A percentile compares a stretch with the other conserved stretches of the same genome.
Evolutionary conservation across 1,140 invertebrate species (phyloP).

Genomic region (Heterodera schachtii): DNA sequence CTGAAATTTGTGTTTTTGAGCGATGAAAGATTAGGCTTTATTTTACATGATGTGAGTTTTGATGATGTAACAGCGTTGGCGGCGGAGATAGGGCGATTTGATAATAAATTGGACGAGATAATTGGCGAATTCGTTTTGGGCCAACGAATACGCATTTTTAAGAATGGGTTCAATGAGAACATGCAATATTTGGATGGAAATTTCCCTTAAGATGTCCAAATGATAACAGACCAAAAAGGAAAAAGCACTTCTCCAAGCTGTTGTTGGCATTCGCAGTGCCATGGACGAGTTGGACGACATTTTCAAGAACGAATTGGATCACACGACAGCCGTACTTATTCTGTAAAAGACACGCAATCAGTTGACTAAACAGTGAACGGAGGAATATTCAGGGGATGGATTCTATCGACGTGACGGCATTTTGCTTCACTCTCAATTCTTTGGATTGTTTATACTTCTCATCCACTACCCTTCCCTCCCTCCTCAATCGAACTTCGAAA

Average conservation of each 20-base stretch:
- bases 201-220: background rate
- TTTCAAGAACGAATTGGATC: conserved; percentile 36
- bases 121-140: conserved; percentile 45
- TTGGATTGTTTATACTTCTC: no score
- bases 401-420: no score
- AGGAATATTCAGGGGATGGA: no score
- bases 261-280: background rate
- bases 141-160: conserved; percentile 27
- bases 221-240: background rate
- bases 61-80: conserved; percentile 39
- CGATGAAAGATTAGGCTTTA: conserved; percentile 14
- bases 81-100: conserved; percentile 15
- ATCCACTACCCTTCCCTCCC: no score
- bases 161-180: conserved; percentile 37
- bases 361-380: no score
- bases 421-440: no score
- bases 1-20: conserved; percentile 29
- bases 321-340: conserved; percentile 48
- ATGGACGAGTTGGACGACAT: conserved; percentile 15
- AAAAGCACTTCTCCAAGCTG: background rate
- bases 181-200: conserved; percentile 32
- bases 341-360: background rate
- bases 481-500: background rate
- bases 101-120: conserved; percentile 46
- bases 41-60: conserved; percentile 27